Conservation (phyloP, 2,888 invertebrate genomes). For the Macroteleia sp. region DNA sequence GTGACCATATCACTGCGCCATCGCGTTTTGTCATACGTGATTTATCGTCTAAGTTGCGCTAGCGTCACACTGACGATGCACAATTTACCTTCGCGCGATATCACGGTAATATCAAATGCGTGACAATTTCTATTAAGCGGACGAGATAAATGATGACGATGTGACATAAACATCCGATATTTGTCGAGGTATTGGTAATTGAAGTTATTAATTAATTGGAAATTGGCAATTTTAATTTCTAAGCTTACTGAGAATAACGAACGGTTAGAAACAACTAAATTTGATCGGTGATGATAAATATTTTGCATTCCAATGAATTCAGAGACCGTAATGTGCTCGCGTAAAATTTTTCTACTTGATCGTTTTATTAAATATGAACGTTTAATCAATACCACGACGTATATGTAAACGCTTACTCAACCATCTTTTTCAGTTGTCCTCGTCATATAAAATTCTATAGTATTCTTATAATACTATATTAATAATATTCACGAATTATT, state of each 20-base stretch:
- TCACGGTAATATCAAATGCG: constrained; percentile 52
- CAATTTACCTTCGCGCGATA: constrained; percentile 47
- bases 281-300: background rate
- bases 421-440: no score
- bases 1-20: constrained; percentile 49
- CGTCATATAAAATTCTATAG: no score
- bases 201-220: constrained; percentile 45
- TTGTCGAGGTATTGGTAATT: constrained; percentile 46
- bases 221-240: constrained; percentile 20
- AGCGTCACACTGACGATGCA: constrained; percentile 59
- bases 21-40: constrained; percentile 61
- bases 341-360: no score
- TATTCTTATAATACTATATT: no score
- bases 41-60: constrained; percentile 54
- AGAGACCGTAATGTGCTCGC: no score
- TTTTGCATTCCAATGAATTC: no score
- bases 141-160: constrained; percentile 42
- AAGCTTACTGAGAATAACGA: background rate
- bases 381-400: no score
- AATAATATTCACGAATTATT: no score
- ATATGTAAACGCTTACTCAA: no score
- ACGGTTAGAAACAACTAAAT: background rate
- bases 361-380: no score
- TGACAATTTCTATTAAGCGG: constrained; percentile 58
- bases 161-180: constrained; percentile 48